Base-by-base conservation (phyloP, 2,797 vertebrate genomes). In the Dendrocincla fuliginosa region DNA sequence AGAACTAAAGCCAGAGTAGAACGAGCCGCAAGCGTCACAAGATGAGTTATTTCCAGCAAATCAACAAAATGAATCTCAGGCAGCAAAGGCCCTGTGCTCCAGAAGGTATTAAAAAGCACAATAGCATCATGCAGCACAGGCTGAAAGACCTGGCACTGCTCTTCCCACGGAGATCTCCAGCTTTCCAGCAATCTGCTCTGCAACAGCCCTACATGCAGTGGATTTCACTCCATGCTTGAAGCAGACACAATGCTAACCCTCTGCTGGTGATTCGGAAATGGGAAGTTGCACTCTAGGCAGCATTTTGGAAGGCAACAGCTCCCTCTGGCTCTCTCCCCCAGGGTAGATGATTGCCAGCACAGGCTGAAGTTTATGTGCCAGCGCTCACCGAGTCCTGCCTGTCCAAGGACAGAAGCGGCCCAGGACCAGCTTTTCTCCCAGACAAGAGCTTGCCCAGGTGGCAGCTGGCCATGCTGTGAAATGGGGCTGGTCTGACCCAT, bases 31-130 rank as follows among this genome's bases (percentile, higher is more conserved):
- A 76, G 50, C 77, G 69, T 81, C 79, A 59, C 53, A 89, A 69
- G 60, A 68, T 61, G 63, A 87, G 81, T 73, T 84, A 90, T 92
- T 89, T 95, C 85, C 67, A 90, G 69, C 37, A 94, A 56, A 80
- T 94, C 85, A 89, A 80, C 81, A 70, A 81, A 94, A 74, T 16
- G 10, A 75, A 81, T 85, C 84, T 71, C 55, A 73, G 76, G 52
- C 89, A 94, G 69, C 65, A 84, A 90, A 89, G 84, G 46, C 84
- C 53, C 60, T 20, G 47, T 69, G 75, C 85, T 93, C 67, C 83
- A 80, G 89, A 85, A 89, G 56, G 73, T 64, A 92, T 96, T 44
- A 89, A 67, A 73, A 90, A 89, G 83, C 83, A 90, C 76, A 89
- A 30, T 1, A 85, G 90, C 24, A 25, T 65, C 33, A 39, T 33